Conservation (phyloP, 2,113 vertebrate species). For the Xenopus laevis region DNA sequence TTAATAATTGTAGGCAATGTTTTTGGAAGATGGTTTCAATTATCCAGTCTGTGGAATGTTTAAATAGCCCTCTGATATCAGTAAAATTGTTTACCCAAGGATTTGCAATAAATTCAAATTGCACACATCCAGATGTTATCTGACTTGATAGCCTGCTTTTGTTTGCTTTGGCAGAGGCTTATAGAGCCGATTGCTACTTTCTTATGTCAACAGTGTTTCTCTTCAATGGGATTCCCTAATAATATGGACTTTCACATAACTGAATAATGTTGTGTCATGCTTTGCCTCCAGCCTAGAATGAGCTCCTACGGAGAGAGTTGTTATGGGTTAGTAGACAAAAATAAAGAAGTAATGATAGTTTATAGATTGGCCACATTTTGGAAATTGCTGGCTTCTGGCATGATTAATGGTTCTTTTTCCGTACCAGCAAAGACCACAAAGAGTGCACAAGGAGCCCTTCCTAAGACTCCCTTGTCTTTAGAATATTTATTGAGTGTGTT, state of each 20-base stretch:
- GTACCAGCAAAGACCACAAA: too few species aligned
- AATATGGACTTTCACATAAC: slow-evolving; percentile 26
- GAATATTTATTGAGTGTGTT: too few species aligned
- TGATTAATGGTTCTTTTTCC: too few species aligned
- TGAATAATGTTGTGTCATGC: slow-evolving; percentile 18
- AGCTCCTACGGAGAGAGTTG: neutral
- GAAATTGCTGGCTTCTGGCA: too few species aligned
- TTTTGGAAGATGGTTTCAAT: slow-evolving; percentile 66
- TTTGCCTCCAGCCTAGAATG: neutral
- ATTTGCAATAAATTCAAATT: slow-evolving; percentile 69
- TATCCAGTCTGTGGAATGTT: slow-evolving; percentile 66
- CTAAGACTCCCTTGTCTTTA: too few species aligned
- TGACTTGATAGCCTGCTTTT: slow-evolving; percentile 52
- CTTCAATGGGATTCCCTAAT: slow-evolving; percentile 44
- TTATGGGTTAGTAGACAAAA: too few species aligned
- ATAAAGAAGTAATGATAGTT: too few species aligned
- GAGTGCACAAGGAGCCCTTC: too few species aligned
- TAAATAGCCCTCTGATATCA: slow-evolving; percentile 65
- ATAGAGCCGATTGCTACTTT: slow-evolving; percentile 53
- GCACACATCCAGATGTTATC: slow-evolving; percentile 70
- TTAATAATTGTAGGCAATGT: slow-evolving; percentile 57
- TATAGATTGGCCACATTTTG: too few species aligned
- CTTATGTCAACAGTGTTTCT: slow-evolving; percentile 47
- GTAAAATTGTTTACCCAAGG: slow-evolving; percentile 65
- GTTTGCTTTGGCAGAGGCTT: slow-evolving; percentile 50